Evolutionary conservation across 1,140 invertebrate species (phyloP), one percentile per base, ranked within the genome.

Genomic region (Pseudomyrmex dendroicus): DNA sequence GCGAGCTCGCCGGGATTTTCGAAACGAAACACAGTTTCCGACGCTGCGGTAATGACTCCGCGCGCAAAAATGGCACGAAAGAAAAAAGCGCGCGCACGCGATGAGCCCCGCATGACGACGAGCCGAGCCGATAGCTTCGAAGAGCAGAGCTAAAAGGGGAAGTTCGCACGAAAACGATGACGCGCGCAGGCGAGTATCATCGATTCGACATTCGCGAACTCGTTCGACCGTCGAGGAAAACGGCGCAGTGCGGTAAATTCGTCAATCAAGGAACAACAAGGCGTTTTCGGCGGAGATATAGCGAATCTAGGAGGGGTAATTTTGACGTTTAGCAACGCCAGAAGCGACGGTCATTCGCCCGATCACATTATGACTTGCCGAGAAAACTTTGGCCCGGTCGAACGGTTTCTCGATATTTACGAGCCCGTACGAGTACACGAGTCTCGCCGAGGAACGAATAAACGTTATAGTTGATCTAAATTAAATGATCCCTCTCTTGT

Each of bases 131-230:
- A 78, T 78, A 59, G 64, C 76, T 59, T 17, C 57, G 76, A 78
- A 78, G 70, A 78, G 76, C 64, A 52, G 22, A 25, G 61, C 59
- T 64, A 20, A 35, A 35, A 35, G 73, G 25, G 76, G 64, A 52
- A 66, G 64, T 70, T 70, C 64, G 76, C 64, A 78, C 64, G 76
- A 78, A 70, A 78, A 78, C 64, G 76, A 78, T 78, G 76, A 78
- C 76, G 76, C 76, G 76, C 76, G 76, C 76, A 78, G 76, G 54
- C 66, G 76, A 70, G 66, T 59, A 80, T 80, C 76, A 80, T 80
- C 76, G 76, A 80, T 80, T 80, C 54, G 66, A 48, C 54, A 59
- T 78, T 35, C 76, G 66, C 46, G 35, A 67, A 72, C 76, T 48
- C 76, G 66, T 61, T 59, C 46, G 52, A 17, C 22, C 54, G 54